phyloP scores from a whole-genome alignment of 64 coral and sea anemone species.

The Astreopora myriophthalma region DNA sequence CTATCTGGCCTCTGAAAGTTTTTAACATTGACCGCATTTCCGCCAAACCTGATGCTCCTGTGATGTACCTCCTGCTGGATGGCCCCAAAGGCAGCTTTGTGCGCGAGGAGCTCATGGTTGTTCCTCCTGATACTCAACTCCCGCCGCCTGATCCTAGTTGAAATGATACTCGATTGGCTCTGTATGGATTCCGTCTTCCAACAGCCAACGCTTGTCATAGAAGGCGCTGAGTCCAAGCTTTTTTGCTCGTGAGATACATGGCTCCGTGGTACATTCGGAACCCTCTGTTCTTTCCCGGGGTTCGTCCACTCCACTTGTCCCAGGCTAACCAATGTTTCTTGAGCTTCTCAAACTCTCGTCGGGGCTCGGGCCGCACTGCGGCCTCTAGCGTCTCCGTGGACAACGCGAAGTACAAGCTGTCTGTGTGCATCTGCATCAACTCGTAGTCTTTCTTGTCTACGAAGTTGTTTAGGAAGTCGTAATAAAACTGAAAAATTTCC shows the following conservation, averaged over 20 bases:
- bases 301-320: slow-evolving; percentile 31
- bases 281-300: slow-evolving; percentile 41
- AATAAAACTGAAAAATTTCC: slow-evolving; percentile 54
- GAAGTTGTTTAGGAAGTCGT: neutral
- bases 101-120: neutral
- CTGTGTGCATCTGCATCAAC: slow-evolving; percentile 65
- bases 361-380: neutral
- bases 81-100: slow-evolving; percentile 4
- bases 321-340: no score
- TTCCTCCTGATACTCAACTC: neutral
- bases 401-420: slow-evolving; percentile 7
- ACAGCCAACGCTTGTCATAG: slow-evolving; percentile 36
- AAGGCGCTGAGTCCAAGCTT: slow-evolving; percentile 23
- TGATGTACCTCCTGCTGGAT: neutral
- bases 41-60: neutral
- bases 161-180: no score
- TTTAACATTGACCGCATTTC: neutral
- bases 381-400: slow-evolving; percentile 17
- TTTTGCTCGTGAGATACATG: neutral
- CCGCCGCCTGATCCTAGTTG: no score
- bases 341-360: neutral
- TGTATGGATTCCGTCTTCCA: neutral
- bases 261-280: no score
- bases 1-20: neutral
- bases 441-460: slow-evolving; percentile 42